These are phyloP conservation scores for Nomada goodeniana DNA, from an alignment of 2,888 invertebrate genomes.

Conservation along the genomic window DNA sequence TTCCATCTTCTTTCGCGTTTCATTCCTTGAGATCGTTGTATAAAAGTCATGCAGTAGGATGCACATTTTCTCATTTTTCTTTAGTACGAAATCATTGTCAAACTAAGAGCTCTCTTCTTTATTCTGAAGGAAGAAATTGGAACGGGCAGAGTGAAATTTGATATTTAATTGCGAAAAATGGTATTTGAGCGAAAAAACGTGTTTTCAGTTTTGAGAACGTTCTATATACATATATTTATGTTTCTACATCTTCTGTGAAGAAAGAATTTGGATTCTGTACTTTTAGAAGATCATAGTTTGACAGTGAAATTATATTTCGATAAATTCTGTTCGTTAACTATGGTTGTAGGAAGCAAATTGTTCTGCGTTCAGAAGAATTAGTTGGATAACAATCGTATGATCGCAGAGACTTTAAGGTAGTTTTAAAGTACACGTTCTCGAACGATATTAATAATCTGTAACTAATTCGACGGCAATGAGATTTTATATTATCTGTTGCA, in stretches of 20 bases:
- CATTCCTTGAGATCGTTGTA: slow-evolving; percentile 16
- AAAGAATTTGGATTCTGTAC: not conserved
- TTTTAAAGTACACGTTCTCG: not conserved
- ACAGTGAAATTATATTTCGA: not conserved
- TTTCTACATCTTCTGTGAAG: not conserved
- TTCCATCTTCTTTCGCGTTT: not conserved
- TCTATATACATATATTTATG: not conserved
- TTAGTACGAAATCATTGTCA: not conserved
- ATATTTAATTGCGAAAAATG: not conserved
- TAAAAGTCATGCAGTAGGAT: not conserved
- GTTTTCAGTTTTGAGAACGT: not conserved
- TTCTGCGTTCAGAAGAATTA: not conserved
- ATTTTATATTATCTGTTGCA: slow-evolving; percentile 49
- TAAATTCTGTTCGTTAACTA: not conserved
- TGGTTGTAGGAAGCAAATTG: not conserved
- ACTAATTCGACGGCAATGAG: slow-evolving; percentile 36
- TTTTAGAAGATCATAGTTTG: not conserved
- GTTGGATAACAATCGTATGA: not conserved
- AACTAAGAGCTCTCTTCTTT: slow-evolving; percentile 4
- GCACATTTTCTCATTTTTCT: not conserved
- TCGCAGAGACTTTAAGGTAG: slow-evolving; percentile 4
- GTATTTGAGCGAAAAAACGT: not conserved
- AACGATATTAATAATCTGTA: not conserved
- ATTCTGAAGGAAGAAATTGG: not conserved
- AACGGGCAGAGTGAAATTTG: not conserved